phyloP scores from a whole-genome alignment of 2,888 invertebrate species.

The Merodon equestris region DNA sequence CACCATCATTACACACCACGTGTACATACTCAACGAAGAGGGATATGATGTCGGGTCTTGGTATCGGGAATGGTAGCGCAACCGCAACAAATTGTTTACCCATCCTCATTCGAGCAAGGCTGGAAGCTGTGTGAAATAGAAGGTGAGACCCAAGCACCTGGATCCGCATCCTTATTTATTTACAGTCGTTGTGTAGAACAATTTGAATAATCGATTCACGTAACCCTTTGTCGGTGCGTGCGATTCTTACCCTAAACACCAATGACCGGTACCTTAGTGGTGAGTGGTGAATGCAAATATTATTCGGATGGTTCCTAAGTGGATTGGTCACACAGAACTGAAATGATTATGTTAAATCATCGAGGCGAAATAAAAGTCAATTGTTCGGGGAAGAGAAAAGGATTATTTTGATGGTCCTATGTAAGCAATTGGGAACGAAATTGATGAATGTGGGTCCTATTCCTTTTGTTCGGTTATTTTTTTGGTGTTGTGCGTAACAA shows the following conservation, averaged over 20 bases:
- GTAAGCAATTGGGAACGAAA: constrained; percentile 24
- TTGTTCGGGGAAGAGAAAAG: constrained; percentile 28
- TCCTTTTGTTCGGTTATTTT: constrained; percentile 9
- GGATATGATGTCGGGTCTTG: constrained; percentile 25
- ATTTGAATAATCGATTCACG: constrained; percentile 68
- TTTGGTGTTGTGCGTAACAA: constrained; percentile 41
- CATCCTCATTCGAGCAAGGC: constrained; percentile 54
- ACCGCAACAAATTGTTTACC: constrained; percentile 69
- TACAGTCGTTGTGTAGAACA: constrained; percentile 66
- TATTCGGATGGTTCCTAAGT: constrained; percentile 46
- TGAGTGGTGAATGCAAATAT: constrained; percentile 48
- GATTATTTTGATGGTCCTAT: constrained; percentile 44
- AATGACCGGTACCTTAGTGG: constrained; percentile 8
- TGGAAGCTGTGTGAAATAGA: constrained; percentile 67
- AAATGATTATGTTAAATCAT: constrained; percentile 65
- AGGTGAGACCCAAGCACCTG: constrained; percentile 62
- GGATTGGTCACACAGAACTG: constrained; percentile 63
- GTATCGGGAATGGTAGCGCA: constrained; percentile 60
- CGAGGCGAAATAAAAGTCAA: constrained; percentile 29
- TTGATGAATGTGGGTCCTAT: constrained; percentile 20
- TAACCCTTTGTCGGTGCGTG: constrained; percentile 65
- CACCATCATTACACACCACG: constrained; percentile 59
- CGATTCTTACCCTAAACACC: constrained; percentile 6
- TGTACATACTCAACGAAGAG: constrained; percentile 43
- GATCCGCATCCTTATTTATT: constrained; percentile 62